Conservation (phyloP, 2,113 vertebrate species). For the Cyanoliseus patagonus region DNA sequence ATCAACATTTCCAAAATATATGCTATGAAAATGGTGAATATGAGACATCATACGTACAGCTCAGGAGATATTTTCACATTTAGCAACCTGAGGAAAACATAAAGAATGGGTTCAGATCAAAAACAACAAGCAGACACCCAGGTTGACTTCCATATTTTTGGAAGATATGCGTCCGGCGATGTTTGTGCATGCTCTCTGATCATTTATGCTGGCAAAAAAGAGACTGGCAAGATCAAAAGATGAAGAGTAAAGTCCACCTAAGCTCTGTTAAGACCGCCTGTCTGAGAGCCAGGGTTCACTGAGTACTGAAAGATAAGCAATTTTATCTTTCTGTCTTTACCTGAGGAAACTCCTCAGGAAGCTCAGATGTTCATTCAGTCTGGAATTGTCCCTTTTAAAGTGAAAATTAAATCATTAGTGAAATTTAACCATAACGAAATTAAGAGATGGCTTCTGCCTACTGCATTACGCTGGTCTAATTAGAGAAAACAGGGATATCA, state of each 20-base stretch:
- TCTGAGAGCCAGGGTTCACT: background rate
- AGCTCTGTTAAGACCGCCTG: constrained; percentile 1
- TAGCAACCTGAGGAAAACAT: background rate
- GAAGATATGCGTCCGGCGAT: constrained; percentile 5
- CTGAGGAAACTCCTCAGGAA: constrained; percentile 1
- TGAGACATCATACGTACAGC: background rate
- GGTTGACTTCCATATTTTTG: constrained; percentile 13
- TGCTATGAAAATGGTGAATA: background rate
- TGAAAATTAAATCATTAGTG: background rate
- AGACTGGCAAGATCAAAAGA: constrained; percentile 43
- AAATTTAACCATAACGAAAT: background rate
- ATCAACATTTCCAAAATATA: background rate
- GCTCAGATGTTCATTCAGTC: background rate
- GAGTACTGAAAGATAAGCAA: background rate
- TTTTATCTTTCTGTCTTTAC: constrained; percentile 11
- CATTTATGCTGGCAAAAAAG: constrained; percentile 35
- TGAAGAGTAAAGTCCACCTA: constrained; percentile 30
- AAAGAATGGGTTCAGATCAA: constrained; percentile 26
- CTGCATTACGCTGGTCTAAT: background rate
- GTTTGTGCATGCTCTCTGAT: constrained; percentile 58
- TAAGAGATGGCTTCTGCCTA: background rate
- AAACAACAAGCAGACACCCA: background rate
- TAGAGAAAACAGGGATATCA: background rate
- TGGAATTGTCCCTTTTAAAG: background rate
- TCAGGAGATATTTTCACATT: background rate